Evolutionary conservation across 1,140 invertebrate species (phyloP).

Genomic region (Heterodera schachtii): DNA sequence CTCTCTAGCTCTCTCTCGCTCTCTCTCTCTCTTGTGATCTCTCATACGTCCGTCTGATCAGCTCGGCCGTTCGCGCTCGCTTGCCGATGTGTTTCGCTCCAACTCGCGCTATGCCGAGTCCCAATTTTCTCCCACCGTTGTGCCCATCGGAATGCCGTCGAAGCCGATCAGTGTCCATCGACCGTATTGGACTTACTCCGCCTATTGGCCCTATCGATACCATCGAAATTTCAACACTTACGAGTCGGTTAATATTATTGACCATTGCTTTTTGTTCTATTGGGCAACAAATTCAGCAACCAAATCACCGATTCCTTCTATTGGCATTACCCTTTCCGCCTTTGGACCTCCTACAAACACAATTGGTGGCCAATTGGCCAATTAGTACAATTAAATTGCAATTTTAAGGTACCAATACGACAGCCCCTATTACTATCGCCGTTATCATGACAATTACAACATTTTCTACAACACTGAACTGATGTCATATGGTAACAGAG

Average conservation of each 20-base stretch:
- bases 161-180: conserved; percentile 22
- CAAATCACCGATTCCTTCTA: conserved; percentile 32
- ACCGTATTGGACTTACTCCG: conserved; percentile 29
- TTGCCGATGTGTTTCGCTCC: conserved; percentile 4
- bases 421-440: conserved; percentile 27
- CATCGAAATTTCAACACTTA: conserved; percentile 27
- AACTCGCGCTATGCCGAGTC: conserved; percentile 3
- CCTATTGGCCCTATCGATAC: conserved; percentile 26
- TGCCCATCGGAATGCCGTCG: conserved; percentile 25
- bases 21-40: no score
- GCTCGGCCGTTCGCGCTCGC: conserved; percentile 16
- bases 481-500: conserved; percentile 11
- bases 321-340: conserved; percentile 26
- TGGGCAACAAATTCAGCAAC: not conserved
- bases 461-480: conserved; percentile 24
- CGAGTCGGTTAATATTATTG: not conserved
- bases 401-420: conserved; percentile 17
- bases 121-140: conserved; percentile 10
- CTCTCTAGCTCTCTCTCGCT: no score
- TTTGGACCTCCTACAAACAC: conserved; percentile 13
- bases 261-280: not conserved
- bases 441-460: conserved; percentile 29
- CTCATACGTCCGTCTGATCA: not conserved
- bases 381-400: not conserved
- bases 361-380: conserved; percentile 1